Evolutionary conservation across 2,113 vertebrate species (phyloP).

Genomic region (Sinocyclocheilus rhinocerous): DNA sequence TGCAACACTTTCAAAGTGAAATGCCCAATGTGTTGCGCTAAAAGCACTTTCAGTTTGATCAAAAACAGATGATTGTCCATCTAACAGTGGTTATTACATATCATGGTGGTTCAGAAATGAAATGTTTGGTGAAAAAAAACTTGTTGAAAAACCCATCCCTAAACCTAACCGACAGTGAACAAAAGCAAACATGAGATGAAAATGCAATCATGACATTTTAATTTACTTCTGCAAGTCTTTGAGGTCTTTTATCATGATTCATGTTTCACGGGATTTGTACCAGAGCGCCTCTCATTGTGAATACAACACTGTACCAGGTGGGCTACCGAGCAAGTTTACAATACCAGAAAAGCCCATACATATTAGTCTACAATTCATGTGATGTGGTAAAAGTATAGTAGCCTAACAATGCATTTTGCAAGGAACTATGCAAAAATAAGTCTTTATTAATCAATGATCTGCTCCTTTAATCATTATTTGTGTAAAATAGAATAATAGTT

Average conservation of each 20-base stretch:
- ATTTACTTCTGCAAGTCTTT: not conserved
- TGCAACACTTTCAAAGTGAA: not conserved
- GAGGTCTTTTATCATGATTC: not conserved
- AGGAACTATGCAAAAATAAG: not conserved
- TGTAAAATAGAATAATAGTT: not conserved
- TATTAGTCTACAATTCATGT: not conserved
- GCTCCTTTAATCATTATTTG: not conserved
- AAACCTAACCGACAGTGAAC: not conserved
- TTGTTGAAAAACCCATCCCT: not conserved
- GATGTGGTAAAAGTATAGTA: not conserved
- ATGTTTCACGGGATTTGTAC: not conserved
- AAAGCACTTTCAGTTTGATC: not conserved
- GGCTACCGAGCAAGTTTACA: not conserved
- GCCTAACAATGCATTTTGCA: not conserved
- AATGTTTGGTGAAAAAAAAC: not conserved
- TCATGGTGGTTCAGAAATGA: not conserved
- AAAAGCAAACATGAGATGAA: not conserved
- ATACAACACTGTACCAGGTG: not conserved
- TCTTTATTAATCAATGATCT: not conserved
- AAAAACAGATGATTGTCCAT: not conserved
- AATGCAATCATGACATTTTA: not conserved
- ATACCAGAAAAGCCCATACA: not conserved
- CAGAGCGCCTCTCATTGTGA: not conserved
- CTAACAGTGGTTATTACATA: not conserved
- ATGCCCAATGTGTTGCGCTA: not conserved